Base-by-base conservation (phyloP, 2,797 vertebrate species). In the Atherinosoma microstoma region DNA sequence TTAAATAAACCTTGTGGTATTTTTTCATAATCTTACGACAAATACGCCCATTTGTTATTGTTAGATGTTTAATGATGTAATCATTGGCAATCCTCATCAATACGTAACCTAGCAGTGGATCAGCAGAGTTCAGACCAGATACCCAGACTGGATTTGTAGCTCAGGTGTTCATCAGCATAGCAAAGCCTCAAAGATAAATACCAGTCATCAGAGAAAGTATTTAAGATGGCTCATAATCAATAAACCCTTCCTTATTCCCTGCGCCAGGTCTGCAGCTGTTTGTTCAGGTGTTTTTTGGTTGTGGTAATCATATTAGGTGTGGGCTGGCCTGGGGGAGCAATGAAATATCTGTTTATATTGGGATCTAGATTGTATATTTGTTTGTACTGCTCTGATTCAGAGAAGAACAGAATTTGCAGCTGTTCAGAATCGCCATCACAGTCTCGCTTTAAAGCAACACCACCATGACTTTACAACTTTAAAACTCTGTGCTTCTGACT, bases 171-270 rank as follows among this genome's bases (percentile, higher is more conserved):
- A 58, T 57, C 61, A 35, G 59, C n/a, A 42, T 22, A 59, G n/a
- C 57, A 59, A 60, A 66, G 45, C 47, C 49, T 57, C 24, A 51
- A 0, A 40, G 24, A 64, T 8, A 40, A n/a, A 58, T 24, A 34
- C 47, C 35, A n/a, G n/a, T 64, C 40, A 35, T 20, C 38, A 62
- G 38, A 49, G n/a, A 57, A 10, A 18, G 30, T 75, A 64, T 69
- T 4, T 0, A 58, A 15, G 29, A 27, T 15, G 27, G 15, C 30
- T 57, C 30, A 36, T 60, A 20, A 69, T 69, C 35, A 51, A 51
- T 35, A 61, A 22, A 24, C 8, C 6, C 0, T 57, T 51, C 42
- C 45, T 56, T 30, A 64, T 20, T 40, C 22, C 16, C 22, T 12
- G 22, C 20, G 40, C 36, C 42, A 5, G 30, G 64, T 54, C 0